phyloP scores from a whole-genome alignment of 2,888 invertebrate species.

The Xestia c-nigrum region DNA sequence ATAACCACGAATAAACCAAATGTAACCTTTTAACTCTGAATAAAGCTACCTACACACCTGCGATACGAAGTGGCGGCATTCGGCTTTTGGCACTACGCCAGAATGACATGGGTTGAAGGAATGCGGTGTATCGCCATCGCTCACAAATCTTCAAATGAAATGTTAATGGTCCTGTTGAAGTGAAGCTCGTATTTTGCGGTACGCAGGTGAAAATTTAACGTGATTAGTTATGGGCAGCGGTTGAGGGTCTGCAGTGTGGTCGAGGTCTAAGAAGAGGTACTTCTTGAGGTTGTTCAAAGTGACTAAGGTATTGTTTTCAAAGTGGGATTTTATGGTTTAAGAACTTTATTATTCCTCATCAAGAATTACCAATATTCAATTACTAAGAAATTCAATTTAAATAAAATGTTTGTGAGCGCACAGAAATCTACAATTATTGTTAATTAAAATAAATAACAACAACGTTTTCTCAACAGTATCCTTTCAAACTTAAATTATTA shows the following conservation, averaged over 20 bases:
- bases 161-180: constrained; percentile 82
- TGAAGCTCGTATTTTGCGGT: constrained; percentile 65
- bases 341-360: no score
- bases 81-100: constrained; percentile 73
- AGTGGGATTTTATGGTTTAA: not conserved
- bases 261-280: constrained; percentile 8
- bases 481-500: no score
- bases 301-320: not conserved
- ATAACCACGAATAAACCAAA: constrained; percentile 35
- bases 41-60: constrained; percentile 68
- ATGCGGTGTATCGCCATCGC: constrained; percentile 77
- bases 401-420: no score
- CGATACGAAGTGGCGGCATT: constrained; percentile 59
- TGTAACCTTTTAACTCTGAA: constrained; percentile 61
- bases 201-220: constrained; percentile 58
- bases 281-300: not conserved
- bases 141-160: constrained; percentile 77
- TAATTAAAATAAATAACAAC: no score
- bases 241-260: constrained; percentile 14
- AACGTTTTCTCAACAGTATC: no score
- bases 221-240: constrained; percentile 46
- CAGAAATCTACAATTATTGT: no score
- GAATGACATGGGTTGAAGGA: constrained; percentile 73
- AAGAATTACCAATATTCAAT: no score
- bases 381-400: no score